A percentile compares a stretch with the other conserved stretches of the same genome.
phyloP scores from a whole-genome alignment of 2,797 vertebrate genomes.

The Columba guinea region DNA sequence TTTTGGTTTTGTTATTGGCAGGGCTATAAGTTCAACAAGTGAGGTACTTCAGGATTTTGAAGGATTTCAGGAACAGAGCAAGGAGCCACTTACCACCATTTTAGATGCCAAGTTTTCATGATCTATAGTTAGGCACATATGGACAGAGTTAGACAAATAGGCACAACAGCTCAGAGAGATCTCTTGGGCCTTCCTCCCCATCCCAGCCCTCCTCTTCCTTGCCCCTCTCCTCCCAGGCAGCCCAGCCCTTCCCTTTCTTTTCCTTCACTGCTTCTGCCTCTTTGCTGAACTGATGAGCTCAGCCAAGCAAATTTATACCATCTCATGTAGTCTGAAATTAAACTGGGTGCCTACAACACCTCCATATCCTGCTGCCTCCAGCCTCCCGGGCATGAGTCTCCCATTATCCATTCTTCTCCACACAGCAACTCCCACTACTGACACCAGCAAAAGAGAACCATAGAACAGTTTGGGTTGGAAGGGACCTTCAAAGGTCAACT shows the following conservation, averaged over 20 bases:
- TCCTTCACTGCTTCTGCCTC: background rate
- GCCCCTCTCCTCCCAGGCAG: background rate
- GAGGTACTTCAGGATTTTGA: background rate
- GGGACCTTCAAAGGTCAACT: too few species aligned
- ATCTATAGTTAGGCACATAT: accelerated
- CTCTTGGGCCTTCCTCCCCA: background rate
- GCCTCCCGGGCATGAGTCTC: accelerated
- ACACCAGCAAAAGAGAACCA: background rate
- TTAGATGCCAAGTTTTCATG: background rate
- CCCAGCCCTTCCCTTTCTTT: background rate
- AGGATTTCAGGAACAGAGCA: background rate
- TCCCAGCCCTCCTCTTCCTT: background rate
- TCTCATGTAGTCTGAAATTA: background rate
- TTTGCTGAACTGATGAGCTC: background rate
- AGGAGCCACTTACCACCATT: background rate
- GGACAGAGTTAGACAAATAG: background rate
- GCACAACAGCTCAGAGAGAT: background rate
- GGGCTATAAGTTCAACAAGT: background rate
- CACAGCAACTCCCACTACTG: accelerated
- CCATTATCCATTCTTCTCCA: accelerated
- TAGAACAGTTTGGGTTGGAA: too few species aligned
- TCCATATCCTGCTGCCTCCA: background rate
- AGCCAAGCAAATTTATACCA: background rate
- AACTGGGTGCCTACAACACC: background rate
- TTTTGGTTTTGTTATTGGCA: background rate